Base-by-base conservation (phyloP, 2,888 invertebrate genomes). In the Alentia gelatinosa region DNA sequence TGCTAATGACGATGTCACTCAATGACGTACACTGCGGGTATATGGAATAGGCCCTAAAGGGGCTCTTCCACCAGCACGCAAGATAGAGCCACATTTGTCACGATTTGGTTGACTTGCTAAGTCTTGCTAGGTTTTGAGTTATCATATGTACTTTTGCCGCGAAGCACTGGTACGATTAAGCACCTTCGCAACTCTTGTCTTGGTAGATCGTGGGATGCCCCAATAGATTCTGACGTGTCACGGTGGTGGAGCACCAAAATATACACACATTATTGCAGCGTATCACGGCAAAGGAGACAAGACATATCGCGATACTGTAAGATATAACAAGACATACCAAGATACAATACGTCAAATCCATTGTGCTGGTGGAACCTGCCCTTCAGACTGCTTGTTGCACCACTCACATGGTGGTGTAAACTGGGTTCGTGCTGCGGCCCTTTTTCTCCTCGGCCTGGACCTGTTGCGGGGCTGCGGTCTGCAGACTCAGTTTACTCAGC, bases 381-480 rank as follows among this genome's bases (percentile, higher is more conserved):
- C 15, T 7, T 56, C n/a, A n/a, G 19, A 12, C 19, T 56, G 5
- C 56, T 19, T 56, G 1, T 19, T 56, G 19, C 3, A 1, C 19
- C 56, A 3, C 56, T 39, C 40, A 90, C 68, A 63, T 90, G 19
- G 86, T 90, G 42, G 50, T 90, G 42, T 86, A 86, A 23, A 90
- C 35, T 7, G 90, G 84, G 84, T 86, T 86, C 0, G 26, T 5
- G 50, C 37, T 35, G 12, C 90, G 3, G 1, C 90, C 75, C 5
- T 19, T 39, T 3, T 56, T 12, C 26, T 39, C 68, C 37, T n/a
- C 74, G 0, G 35, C 63, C 39, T n/a, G 39, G 56, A 33, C 9
- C n/a, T 23, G 26, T n/a, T 30, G 47, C 3, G 68, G 37, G 9
- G 39, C 74, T 7, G 19, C 0, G 7, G 19, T 39, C 9, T 37